Evolutionary conservation across 2,888 invertebrate genomes (phyloP).

Genomic region (Bombyx huttoni): DNA sequence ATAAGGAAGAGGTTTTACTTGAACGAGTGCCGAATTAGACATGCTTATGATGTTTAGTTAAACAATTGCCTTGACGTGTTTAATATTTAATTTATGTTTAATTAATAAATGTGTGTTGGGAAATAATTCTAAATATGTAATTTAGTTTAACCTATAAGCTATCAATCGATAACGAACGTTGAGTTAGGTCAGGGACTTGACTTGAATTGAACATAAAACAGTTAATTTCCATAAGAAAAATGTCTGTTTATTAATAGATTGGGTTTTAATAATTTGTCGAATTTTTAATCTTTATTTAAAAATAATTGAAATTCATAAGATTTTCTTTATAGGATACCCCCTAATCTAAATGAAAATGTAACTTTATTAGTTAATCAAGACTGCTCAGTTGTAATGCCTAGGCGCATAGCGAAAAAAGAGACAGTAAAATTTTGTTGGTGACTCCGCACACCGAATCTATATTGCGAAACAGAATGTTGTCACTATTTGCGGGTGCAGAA

Average conservation of each 20-base stretch:
- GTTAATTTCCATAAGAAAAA: neutral
- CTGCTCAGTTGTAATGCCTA: slow-evolving; percentile 20
- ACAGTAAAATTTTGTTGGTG: slow-evolving; percentile 37
- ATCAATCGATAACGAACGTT: neutral
- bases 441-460: slow-evolving; percentile 32
- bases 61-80: too few relatives aligned
- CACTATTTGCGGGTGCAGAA: slow-evolving; percentile 32
- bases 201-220: neutral
- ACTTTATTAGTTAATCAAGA: slow-evolving; percentile 28
- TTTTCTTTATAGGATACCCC: slow-evolving; percentile 1
- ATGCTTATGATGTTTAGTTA: too few relatives aligned
- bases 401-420: slow-evolving; percentile 40
- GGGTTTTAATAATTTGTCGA: neutral
- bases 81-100: too few relatives aligned
- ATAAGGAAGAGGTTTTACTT: too few relatives aligned
- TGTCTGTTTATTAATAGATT: neutral
- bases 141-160: neutral
- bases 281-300: neutral
- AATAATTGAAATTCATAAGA: neutral
- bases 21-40: too few relatives aligned
- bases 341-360: slow-evolving; percentile 11
- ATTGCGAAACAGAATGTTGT: slow-evolving; percentile 48
- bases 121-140: neutral
- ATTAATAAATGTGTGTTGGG: neutral
- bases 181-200: neutral